A percentile compares a stretch with the other conserved stretches of the same genome.
These are phyloP conservation scores for Agapornis roseicollis DNA, from an alignment of 2,113 vertebrate species.

Conservation along the genomic window DNA sequence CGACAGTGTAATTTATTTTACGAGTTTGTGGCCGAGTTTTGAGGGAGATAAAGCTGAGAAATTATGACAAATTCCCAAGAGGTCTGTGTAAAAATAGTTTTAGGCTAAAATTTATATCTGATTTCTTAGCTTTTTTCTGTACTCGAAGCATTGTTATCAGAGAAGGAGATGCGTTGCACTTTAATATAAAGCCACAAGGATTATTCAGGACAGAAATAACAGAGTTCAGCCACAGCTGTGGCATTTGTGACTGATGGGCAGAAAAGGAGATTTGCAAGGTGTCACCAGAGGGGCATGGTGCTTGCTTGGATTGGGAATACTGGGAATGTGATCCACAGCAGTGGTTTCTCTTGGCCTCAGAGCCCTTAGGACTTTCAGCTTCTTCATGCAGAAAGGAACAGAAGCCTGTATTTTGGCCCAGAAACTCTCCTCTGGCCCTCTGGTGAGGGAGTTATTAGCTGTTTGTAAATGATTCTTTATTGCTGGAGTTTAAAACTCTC, in stretches of 20 bases:
- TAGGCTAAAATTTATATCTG: not conserved
- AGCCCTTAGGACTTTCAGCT: not conserved
- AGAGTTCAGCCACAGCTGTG: not conserved
- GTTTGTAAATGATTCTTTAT: conserved; percentile 14
- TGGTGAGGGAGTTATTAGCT: not conserved
- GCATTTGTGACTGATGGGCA: fast-evolving
- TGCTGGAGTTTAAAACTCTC: conserved; percentile 17
- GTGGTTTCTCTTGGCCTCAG: not conserved
- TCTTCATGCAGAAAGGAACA: not conserved
- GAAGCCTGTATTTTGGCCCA: not conserved
- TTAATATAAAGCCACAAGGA: not conserved
- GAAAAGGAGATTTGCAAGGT: not conserved
- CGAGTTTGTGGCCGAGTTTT: not conserved
- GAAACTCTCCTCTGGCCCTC: not conserved
- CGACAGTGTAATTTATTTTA: not conserved
- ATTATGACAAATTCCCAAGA: not conserved
- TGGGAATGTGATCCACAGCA: fast-evolving
- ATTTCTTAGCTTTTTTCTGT: not conserved
- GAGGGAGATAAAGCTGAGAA: not conserved
- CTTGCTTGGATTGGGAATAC: fast-evolving
- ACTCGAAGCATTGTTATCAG: not conserved
- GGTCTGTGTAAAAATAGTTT: not conserved
- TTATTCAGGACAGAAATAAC: not conserved
- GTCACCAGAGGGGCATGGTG: fast-evolving
- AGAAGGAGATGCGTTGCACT: not conserved